phyloP scores from a whole-genome alignment of 2,797 vertebrate species.

The Basileuterus tristriatus region DNA sequence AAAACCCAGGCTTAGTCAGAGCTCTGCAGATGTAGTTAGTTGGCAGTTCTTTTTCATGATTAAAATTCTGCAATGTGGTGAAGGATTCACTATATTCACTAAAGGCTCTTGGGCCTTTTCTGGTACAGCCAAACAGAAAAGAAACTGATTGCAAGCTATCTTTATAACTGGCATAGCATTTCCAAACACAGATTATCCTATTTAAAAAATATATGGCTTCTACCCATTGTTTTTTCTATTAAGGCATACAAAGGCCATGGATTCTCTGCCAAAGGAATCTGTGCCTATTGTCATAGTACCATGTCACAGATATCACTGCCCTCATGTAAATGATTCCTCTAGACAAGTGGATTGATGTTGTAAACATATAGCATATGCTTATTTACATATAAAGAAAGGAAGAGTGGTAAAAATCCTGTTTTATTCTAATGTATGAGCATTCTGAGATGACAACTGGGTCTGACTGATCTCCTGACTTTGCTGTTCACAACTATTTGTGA shows the following conservation, averaged over 20 bases:
- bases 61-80: not conserved
- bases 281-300: not conserved
- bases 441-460: not conserved
- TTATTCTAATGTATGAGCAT: not conserved
- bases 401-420: not conserved
- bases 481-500: not conserved
- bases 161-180: not conserved
- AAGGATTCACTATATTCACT: not conserved
- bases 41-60: not conserved
- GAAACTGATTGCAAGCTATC: not conserved
- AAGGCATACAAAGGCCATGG: not conserved
- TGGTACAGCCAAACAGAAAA: not conserved
- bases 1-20: slow-evolving; percentile 25
- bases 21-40: not conserved
- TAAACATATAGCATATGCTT: not conserved
- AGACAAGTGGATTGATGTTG: not conserved
- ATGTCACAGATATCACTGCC: not conserved
- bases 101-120: not conserved
- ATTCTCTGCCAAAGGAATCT: not conserved
- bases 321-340: not conserved
- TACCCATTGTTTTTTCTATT: not conserved
- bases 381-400: not conserved
- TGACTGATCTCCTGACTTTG: not conserved
- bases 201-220: not conserved
- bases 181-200: not conserved